Conservation (phyloP, 2,888 invertebrate species). For the Yponomeuta evonymella region DNA sequence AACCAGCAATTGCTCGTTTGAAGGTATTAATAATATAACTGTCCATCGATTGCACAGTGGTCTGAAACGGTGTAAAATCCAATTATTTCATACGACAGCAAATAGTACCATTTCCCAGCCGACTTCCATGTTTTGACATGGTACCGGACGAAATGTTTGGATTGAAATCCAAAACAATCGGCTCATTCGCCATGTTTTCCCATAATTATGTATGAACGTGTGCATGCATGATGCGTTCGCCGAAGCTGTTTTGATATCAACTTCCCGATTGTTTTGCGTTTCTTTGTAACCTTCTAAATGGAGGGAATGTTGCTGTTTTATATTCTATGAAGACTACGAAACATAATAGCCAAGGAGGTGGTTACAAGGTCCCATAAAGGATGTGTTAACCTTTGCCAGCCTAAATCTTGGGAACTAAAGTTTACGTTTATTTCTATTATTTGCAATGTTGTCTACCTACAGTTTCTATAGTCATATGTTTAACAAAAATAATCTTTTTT, state of each 20-base stretch:
- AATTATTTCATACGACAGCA: not conserved
- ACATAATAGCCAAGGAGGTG: not conserved
- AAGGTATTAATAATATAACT: too few relatives aligned
- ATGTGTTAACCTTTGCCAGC: too few relatives aligned
- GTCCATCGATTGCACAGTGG: too few relatives aligned
- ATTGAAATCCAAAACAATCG: not conserved
- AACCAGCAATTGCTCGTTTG: too few relatives aligned
- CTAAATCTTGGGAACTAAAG: too few relatives aligned
- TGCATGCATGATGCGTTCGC: not conserved
- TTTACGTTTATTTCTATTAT: too few relatives aligned
- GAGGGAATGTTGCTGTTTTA: not conserved
- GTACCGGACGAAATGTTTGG: not conserved
- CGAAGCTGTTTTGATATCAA: constrained; percentile 6
- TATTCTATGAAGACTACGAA: not conserved
- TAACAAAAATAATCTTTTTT: too few relatives aligned
- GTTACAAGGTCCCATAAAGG: too few relatives aligned
- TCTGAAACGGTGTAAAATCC: too few relatives aligned
- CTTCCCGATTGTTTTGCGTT: not conserved
- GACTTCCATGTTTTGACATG: not conserved
- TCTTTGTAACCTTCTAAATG: not conserved
- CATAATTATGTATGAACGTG: constrained; percentile 1
- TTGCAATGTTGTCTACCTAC: too few relatives aligned
- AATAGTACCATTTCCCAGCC: not conserved
- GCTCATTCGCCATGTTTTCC: constrained; percentile 3
- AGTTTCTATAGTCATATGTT: too few relatives aligned